Conservation (phyloP, 1,140 invertebrate genomes). For the Bombus consobrinus region DNA sequence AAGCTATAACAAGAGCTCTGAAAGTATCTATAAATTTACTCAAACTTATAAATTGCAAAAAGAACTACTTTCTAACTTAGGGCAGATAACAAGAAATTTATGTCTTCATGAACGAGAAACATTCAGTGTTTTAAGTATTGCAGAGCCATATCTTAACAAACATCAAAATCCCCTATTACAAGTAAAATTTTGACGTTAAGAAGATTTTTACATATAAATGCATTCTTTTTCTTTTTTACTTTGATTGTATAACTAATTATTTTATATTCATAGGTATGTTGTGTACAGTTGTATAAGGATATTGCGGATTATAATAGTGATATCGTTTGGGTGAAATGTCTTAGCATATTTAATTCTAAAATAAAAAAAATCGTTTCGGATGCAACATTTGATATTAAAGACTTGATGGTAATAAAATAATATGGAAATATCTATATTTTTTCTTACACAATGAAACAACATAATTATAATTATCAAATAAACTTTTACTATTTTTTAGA, state of each 20-base stretch:
- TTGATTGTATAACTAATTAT: conserved; percentile 15
- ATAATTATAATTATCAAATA: not conserved
- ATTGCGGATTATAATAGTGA: conserved; percentile 76
- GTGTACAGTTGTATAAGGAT: conserved; percentile 76
- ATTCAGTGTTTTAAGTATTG: conserved; percentile 80
- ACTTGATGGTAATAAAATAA: conserved; percentile 54
- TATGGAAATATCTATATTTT: not conserved
- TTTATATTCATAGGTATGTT: conserved; percentile 68
- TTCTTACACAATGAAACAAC: not conserved
- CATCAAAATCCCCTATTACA: conserved; percentile 85
- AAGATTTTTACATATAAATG: conserved; percentile 7
- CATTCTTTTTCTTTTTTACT: not conserved
- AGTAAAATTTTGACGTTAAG: conserved; percentile 76
- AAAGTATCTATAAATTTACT: conserved; percentile 84
- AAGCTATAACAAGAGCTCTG: conserved; percentile 85
- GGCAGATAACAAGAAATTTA: conserved; percentile 82
- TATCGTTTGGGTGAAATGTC: conserved; percentile 78
- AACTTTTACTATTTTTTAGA: conserved; percentile 39
- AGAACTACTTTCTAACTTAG: conserved; percentile 83
- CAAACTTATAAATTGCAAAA: conserved; percentile 85
- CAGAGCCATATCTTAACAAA: conserved; percentile 83
- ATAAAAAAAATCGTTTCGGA: conserved; percentile 47
- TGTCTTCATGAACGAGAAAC: conserved; percentile 82
- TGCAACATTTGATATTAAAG: conserved; percentile 42
- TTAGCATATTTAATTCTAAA: conserved; percentile 73